Percentiles rank a stretch among this genome's conserved stretches.
Conservation (phyloP, 2,888 invertebrate genomes). For the Lumbricus terrestris region DNA sequence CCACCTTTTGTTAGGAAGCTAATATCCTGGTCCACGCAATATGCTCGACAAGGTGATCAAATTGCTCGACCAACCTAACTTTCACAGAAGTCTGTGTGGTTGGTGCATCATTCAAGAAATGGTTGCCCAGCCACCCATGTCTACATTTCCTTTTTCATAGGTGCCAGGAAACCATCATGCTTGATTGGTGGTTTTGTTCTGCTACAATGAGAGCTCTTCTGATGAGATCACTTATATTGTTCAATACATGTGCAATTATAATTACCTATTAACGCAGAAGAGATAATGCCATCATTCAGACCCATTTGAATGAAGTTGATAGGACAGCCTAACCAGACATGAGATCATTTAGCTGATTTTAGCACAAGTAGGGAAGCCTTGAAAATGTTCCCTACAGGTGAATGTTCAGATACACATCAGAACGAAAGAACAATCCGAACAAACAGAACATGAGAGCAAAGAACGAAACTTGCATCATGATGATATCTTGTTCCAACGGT, state of each 20-base stretch:
- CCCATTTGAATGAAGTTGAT: neutral
- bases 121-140: no score
- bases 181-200: no score
- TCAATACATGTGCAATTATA: neutral
- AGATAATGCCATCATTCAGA: neutral
- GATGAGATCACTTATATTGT: neutral
- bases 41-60: no score
- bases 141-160: no score
- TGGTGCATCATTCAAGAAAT: no score
- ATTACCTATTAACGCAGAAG: neutral
- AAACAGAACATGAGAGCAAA: neutral
- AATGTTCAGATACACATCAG: neutral
- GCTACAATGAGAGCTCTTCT: no score
- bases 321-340: neutral
- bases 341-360: neutral
- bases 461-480: slow-evolving; percentile 23
- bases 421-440: neutral
- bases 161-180: no score
- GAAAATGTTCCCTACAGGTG: neutral
- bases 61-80: no score
- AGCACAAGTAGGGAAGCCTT: no score
- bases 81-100: no score
- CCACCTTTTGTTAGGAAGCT: no score
- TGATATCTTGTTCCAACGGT: slow-evolving; percentile 28
- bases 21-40: no score